phyloP scores from a whole-genome alignment of 2,888 invertebrate species.

The Folsomia manolachei region DNA sequence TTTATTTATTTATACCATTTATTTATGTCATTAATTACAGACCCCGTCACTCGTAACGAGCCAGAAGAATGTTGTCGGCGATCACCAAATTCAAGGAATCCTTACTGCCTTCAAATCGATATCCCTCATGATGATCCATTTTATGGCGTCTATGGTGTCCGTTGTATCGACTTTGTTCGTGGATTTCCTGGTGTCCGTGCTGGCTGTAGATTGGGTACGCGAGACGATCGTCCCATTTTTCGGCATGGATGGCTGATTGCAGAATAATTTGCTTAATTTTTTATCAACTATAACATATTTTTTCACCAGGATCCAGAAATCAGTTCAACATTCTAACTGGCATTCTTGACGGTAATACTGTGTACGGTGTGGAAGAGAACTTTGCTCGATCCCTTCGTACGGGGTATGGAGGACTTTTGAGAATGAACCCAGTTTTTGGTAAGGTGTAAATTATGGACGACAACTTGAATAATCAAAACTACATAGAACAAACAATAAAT shows the following conservation, averaged over 20 bases:
- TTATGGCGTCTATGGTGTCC: conserved; percentile 77
- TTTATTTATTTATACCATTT: background rate
- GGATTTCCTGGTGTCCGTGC: conserved; percentile 83
- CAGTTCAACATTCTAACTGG: conserved; percentile 85
- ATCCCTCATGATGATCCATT: conserved; percentile 89
- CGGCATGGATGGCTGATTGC: too few relatives aligned
- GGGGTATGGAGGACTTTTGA: conserved; percentile 74
- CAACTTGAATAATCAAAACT: too few relatives aligned
- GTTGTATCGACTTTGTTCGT: conserved; percentile 85
- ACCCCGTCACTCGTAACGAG: conserved; percentile 80
- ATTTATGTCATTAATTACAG: too few relatives aligned
- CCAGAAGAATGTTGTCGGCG: conserved; percentile 86
- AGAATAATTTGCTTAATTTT: background rate
- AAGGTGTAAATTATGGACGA: too few relatives aligned
- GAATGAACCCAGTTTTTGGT: conserved; percentile 88
- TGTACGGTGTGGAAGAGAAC: conserved; percentile 80
- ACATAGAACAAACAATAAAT: too few relatives aligned
- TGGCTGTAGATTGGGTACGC: conserved; percentile 77
- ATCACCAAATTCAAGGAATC: conserved; percentile 77
- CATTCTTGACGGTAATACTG: conserved; percentile 81
- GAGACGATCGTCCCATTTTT: too few relatives aligned
- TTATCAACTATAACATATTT: background rate
- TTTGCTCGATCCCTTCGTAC: conserved; percentile 77
- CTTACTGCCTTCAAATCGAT: conserved; percentile 84
- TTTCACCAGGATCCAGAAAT: conserved; percentile 67